Conservation (phyloP, 1,140 invertebrate species). For the Temnothorax nylanderi region DNA sequence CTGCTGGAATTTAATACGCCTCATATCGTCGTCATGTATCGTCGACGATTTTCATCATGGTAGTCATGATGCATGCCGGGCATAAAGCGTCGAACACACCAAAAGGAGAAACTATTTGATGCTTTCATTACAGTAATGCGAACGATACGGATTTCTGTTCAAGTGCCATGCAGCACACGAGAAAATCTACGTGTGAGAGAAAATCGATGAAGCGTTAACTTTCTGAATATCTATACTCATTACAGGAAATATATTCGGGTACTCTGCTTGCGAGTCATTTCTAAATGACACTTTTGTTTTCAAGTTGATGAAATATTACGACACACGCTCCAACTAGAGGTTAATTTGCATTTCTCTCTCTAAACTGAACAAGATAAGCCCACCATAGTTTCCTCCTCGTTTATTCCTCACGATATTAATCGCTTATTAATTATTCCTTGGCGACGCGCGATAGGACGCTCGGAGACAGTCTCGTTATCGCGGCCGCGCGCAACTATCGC, state of each 20-base stretch:
- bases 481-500: conserved; percentile 1
- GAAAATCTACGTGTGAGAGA: not conserved
- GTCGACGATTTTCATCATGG: not conserved
- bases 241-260: not conserved
- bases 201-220: not conserved
- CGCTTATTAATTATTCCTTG: conserved; percentile 26
- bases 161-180: not conserved
- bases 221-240: not conserved
- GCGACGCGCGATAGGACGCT: not conserved
- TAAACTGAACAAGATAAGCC: not conserved
- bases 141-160: not conserved
- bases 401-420: conserved; percentile 32
- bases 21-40: not conserved
- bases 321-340: not conserved
- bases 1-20: conserved; percentile 31
- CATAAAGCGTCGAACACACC: not conserved
- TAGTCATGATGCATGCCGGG: not conserved
- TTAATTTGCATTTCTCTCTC: not conserved
- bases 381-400: not conserved
- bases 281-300: not conserved
- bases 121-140: not conserved
- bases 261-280: not conserved
- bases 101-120: not conserved
- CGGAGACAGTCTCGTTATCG: conserved; percentile 21
- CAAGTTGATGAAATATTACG: not conserved